A percentile compares a stretch with the other conserved stretches of the same genome.
Conservation (phyloP, 1,140 invertebrate species). For the Onthophagus taurus region DNA sequence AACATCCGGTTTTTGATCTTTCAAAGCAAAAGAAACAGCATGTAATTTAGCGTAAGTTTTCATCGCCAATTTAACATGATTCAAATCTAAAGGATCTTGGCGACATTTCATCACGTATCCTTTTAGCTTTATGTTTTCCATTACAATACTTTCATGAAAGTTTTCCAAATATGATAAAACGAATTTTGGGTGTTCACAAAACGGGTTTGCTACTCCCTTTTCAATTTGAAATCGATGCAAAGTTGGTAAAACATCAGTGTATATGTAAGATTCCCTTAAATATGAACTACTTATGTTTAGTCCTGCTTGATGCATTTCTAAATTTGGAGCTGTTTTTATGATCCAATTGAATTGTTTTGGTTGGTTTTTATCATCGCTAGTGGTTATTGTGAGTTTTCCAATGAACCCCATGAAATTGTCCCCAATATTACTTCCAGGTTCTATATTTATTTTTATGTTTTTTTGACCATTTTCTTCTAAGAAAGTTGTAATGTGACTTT, state of each 20-base stretch:
- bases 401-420: no score
- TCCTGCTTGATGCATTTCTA: not conserved
- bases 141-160: conserved; percentile 42
- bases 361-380: no score
- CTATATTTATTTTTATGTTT: no score
- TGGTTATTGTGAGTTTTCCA: no score
- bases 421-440: no score
- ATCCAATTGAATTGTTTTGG: no score
- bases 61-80: conserved; percentile 39
- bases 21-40: conserved; percentile 42
- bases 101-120: conserved; percentile 42
- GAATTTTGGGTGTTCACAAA: conserved; percentile 19
- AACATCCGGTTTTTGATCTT: conserved; percentile 32
- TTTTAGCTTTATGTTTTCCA: conserved; percentile 42
- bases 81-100: conserved; percentile 35
- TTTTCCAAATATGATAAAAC: conserved; percentile 24
- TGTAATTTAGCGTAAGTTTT: conserved; percentile 45
- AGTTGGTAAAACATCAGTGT: conserved; percentile 22
- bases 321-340: conserved; percentile 8
- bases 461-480: no score
- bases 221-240: conserved; percentile 22
- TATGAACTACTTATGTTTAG: conserved; percentile 18
- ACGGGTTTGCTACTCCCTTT: conserved; percentile 17
- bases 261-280: conserved; percentile 27
- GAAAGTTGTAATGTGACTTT: no score